Percentiles rank a stretch among this genome's conserved stretches.
Conservation (phyloP, 2,113 vertebrate genomes). For the Macheiramphus alcinus region DNA sequence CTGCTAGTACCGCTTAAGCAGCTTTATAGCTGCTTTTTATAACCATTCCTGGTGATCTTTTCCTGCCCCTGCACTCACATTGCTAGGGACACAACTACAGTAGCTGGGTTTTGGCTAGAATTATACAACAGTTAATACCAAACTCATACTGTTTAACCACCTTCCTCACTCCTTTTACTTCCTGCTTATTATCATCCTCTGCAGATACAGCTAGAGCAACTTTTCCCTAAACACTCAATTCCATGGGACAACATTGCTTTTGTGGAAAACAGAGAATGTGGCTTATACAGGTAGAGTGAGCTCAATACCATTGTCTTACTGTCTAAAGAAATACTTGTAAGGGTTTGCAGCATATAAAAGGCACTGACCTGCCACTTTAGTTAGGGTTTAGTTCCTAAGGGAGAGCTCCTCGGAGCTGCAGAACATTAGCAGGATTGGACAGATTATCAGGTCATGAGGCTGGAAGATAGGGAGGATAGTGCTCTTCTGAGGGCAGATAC, state of each 20-base stretch:
- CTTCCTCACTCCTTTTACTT: not conserved
- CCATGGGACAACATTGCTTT: not conserved
- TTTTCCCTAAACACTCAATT: not conserved
- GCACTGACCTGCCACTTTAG: not conserved
- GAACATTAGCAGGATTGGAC: not conserved
- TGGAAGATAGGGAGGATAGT: not conserved
- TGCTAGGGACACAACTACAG: not conserved
- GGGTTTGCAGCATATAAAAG: not conserved
- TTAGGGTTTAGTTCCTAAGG: not conserved
- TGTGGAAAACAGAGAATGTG: not conserved
- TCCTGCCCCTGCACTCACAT: not conserved
- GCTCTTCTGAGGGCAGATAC: not conserved
- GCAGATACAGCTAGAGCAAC: not conserved
- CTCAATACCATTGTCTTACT: not conserved
- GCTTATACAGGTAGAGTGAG: not conserved
- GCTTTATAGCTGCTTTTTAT: not conserved
- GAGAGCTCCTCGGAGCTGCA: not conserved
- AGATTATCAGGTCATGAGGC: not conserved
- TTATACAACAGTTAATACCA: not conserved
- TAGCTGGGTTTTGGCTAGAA: not conserved
- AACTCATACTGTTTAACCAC: not conserved
- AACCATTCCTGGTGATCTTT: not conserved
- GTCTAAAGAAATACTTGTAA: not conserved
- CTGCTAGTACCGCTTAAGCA: not conserved
- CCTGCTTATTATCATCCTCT: not conserved